Evolutionary conservation across 2,113 vertebrate species (phyloP).

Genomic region (Australoheros scitulus): DNA sequence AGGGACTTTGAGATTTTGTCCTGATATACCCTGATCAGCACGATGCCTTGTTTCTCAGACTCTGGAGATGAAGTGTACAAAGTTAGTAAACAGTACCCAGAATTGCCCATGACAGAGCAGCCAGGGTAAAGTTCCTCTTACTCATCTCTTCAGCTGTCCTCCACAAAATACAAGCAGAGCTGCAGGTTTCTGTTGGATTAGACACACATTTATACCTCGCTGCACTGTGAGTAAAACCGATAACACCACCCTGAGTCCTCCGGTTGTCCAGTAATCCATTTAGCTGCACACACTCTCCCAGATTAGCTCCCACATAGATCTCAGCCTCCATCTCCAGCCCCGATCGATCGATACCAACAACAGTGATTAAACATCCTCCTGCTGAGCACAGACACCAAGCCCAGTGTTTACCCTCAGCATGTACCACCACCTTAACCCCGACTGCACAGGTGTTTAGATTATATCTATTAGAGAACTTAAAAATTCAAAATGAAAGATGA

Average conservation of each 20-base stretch:
- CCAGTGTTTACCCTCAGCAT: not conserved
- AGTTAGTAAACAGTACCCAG: fast-evolving
- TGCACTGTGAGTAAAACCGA: not conserved
- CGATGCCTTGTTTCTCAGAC: not conserved
- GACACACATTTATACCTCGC: not conserved
- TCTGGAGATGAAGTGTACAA: not conserved
- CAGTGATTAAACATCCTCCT: not conserved
- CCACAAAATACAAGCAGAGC: not conserved
- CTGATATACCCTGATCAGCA: not conserved
- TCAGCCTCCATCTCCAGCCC: not conserved
- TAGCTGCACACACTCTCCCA: not conserved
- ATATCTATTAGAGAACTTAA: not conserved
- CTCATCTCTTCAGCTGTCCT: not conserved
- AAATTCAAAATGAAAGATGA: not conserved
- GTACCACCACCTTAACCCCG: not conserved
- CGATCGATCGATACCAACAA: not conserved
- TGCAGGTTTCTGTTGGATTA: constrained; percentile 3
- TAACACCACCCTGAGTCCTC: not conserved
- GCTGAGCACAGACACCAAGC: not conserved
- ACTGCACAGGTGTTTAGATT: not conserved
- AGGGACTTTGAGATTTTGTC: not conserved
- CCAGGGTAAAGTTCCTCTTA: not conserved
- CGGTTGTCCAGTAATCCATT: constrained; percentile 1
- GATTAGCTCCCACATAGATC: not conserved
- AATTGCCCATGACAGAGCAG: not conserved